Conservation (phyloP, 35 echinoderm and acorn worm genomes). For the Patiria miniata region DNA sequence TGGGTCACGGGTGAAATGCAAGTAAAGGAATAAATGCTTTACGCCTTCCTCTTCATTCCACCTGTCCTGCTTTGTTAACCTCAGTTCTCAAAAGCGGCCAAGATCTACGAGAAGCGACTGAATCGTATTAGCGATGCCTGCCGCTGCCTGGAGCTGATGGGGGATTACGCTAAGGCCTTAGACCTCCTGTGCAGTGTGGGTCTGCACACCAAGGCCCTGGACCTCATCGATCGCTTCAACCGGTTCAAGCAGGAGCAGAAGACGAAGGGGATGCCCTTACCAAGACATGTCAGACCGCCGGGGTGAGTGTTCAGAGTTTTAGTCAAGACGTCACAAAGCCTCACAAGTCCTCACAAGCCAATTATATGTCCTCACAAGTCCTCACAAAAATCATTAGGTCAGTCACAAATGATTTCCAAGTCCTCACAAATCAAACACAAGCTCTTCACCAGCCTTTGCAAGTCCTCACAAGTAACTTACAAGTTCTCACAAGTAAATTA, state of each 20-base stretch:
- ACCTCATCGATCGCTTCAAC: constrained; percentile 54
- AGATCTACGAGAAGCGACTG: constrained; percentile 53
- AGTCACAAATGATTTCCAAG: too few species aligned
- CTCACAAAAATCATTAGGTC: too few species aligned
- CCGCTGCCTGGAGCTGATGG: constrained; percentile 50
- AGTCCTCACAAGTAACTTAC: too few species aligned
- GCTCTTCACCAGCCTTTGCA: too few species aligned
- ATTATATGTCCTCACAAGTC: too few species aligned
- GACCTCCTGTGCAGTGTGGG: constrained; percentile 21
- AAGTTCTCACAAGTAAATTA: too few species aligned
- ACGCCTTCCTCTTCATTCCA: background rate
- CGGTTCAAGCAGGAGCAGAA: constrained; percentile 1
- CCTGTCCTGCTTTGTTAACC: background rate
- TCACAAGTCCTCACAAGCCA: too few species aligned
- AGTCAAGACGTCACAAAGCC: too few species aligned
- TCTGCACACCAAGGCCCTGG: constrained; percentile 43
- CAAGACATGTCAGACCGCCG: constrained; percentile 32
- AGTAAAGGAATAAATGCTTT: too few species aligned
- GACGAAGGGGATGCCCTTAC: background rate
- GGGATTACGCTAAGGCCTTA: constrained; percentile 49
- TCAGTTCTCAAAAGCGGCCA: constrained; percentile 51
- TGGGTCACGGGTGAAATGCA: too few species aligned
- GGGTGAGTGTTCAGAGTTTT: background rate
- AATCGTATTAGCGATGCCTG: constrained; percentile 35
- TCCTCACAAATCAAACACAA: too few species aligned